Evolutionary conservation across 2,113 vertebrate species (phyloP).

Genomic region (Eleginops maclovinus): DNA sequence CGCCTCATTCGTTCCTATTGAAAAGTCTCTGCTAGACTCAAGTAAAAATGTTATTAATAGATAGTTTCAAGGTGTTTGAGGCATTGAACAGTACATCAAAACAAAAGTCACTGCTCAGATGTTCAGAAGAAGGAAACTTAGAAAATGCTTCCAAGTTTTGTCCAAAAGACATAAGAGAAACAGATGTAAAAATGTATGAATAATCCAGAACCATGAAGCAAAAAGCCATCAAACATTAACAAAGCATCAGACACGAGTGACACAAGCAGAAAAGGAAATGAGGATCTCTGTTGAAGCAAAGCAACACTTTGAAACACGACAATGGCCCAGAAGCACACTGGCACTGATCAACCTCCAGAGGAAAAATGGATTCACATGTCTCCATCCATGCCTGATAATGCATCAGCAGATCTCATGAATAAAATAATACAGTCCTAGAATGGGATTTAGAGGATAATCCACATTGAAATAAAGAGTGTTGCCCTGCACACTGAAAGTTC

Average conservation of each 20-base stretch:
- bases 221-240: conserved; percentile 40
- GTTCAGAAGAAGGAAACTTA: not conserved
- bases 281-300: conserved; percentile 53
- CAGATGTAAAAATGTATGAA: conserved; percentile 27
- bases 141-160: not conserved
- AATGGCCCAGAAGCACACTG: conserved; percentile 24
- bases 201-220: conserved; percentile 34
- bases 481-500: conserved; percentile 18
- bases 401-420: conserved; percentile 68
- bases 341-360: conserved; percentile 35
- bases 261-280: conserved; percentile 49
- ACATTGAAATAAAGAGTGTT: conserved; percentile 20
- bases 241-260: conserved; percentile 42
- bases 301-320: conserved; percentile 49
- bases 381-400: conserved; percentile 41
- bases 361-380: conserved; percentile 43
- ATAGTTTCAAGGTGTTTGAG: too few relatives aligned
- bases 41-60: not conserved
- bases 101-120: too few relatives aligned
- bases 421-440: conserved; percentile 51
- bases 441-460: conserved; percentile 44
- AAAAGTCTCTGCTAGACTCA: not conserved
- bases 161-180: not conserved
- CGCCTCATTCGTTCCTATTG: not conserved
- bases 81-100: too few relatives aligned